Evolutionary conservation across 2,888 invertebrate species (phyloP).

Genomic region (Linnaemya vulpina): DNA sequence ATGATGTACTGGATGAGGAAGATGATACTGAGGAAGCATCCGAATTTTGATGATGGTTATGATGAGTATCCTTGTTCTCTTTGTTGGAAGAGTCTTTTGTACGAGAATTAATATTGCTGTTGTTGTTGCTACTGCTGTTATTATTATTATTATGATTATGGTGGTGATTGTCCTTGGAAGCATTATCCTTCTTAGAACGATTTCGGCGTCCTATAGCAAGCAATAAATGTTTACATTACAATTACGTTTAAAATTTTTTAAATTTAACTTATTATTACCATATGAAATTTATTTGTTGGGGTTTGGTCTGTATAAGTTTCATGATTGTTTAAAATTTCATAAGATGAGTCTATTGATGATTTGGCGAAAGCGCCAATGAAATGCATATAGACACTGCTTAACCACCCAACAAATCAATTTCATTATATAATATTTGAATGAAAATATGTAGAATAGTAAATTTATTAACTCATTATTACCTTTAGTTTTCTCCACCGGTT

Average conservation of each 20-base stretch:
- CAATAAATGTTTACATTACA: background rate
- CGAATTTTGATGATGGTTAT: conserved; percentile 72
- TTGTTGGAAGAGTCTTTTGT: conserved; percentile 66
- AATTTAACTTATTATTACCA: conserved; percentile 73
- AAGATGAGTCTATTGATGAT: no score
- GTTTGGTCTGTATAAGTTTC: no score
- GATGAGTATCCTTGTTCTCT: conserved; percentile 68
- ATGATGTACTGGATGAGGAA: conserved; percentile 74
- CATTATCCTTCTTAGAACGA: conserved; percentile 81
- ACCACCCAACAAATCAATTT: no score
- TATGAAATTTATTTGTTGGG: no score
- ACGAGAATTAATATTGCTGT: conserved; percentile 73
- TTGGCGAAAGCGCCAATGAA: no score
- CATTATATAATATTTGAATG: no score
- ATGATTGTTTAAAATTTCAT: no score
- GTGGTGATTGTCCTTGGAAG: conserved; percentile 83
- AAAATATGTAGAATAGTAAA: no score
- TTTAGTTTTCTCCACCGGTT: conserved; percentile 80
- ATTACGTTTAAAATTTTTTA: background rate
- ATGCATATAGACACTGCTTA: no score
- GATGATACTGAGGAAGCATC: conserved; percentile 76
- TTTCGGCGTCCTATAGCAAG: conserved; percentile 81
- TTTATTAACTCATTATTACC: conserved; percentile 75
- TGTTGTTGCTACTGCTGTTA: conserved; percentile 72
- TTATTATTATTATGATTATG: conserved; percentile 75